Evolutionary conservation across 2,797 vertebrate species (phyloP), one percentile per base, ranked within the genome.

Genomic region (Stomatorhinus walkeri): DNA sequence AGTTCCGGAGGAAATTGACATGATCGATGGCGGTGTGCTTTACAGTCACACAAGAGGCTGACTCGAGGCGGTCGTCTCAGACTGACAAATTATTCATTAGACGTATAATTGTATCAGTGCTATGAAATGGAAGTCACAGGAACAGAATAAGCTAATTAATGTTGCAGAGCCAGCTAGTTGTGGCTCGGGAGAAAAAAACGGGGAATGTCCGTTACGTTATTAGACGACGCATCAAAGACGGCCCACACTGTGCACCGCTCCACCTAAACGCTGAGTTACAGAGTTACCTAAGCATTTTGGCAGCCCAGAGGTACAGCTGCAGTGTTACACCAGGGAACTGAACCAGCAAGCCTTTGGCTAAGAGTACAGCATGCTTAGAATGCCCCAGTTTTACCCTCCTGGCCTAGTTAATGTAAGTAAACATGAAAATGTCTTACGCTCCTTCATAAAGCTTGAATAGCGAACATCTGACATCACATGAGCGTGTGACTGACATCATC

Each of bases 1-100:
- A 87, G 48, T 88, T 84, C 24, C 61, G 12, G 59, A 22, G 43
- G 28, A 88, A 88, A 48, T 36, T 19, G 89, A 86, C 89, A 85
- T 89, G 89, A 88, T 89, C 79, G 84, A 88, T 88, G 89, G 85
- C 87, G 22, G 43, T 76, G 14, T 51, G 43, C 68, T 88, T 85
- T 76, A 48, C 52, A 88, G 89, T 88, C 49, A 85, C 46, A 85
- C 81, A 64, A 36, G 87, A 86, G n/a, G 49, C 79, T 85, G 54
- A 87, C 87, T 89, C 9, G 28, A 84, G 89, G 89, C 87, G 61
- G 61, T 12, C 24, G 48, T 88, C 87, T 84, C 87, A 48, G 87
- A 88, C 87, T 64, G 81, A 86, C 79, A 86, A 84, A 88, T 88
- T 72, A 88, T 89, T 85, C 79, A 89, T 72, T 72, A 88, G 40